Evolutionary conservation across 2,113 vertebrate genomes (phyloP).

Genomic region (Pterocles orientalis): DNA sequence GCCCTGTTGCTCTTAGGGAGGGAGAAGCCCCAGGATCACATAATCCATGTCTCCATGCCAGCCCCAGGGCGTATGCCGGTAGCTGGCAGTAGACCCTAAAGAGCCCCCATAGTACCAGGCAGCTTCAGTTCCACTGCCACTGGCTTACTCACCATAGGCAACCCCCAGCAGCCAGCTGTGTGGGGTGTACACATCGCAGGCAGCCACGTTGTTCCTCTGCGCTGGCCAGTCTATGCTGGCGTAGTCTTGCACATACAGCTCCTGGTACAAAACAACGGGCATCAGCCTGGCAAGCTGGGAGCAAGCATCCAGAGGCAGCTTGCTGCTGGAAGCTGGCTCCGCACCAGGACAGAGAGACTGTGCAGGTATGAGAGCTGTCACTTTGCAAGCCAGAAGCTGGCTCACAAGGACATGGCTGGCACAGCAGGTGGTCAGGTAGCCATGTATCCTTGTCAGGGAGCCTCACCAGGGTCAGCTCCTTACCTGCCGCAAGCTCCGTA

Average conservation of each 20-base stretch:
- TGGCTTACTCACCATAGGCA: conserved; percentile 75
- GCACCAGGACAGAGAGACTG: background rate
- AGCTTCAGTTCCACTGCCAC: background rate
- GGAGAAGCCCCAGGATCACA: background rate
- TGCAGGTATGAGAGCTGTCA: background rate
- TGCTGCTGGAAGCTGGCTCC: background rate
- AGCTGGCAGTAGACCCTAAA: background rate
- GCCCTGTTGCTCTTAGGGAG: background rate
- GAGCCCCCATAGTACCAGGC: background rate
- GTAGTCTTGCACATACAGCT: conserved; percentile 93
- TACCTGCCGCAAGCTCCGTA: conserved; percentile 91
- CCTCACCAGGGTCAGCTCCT: background rate
- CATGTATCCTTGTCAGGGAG: fast-evolving
- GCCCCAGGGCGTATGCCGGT: background rate
- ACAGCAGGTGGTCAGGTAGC: background rate
- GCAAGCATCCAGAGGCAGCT: background rate
- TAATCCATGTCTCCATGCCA: background rate
- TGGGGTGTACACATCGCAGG: conserved; percentile 87
- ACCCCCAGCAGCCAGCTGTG: conserved; percentile 85
- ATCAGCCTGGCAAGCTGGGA: background rate
- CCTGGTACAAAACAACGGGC: conserved; percentile 71
- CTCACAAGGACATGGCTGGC: background rate
- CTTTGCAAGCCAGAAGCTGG: background rate
- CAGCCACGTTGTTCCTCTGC: conserved; percentile 87
- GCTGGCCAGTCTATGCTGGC: conserved; percentile 87